A percentile compares a stretch with the other conserved stretches of the same genome.
phyloP scores from a whole-genome alignment of 92 coral and sea anemone species.

The Hydrozoanthus gracilis region DNA sequence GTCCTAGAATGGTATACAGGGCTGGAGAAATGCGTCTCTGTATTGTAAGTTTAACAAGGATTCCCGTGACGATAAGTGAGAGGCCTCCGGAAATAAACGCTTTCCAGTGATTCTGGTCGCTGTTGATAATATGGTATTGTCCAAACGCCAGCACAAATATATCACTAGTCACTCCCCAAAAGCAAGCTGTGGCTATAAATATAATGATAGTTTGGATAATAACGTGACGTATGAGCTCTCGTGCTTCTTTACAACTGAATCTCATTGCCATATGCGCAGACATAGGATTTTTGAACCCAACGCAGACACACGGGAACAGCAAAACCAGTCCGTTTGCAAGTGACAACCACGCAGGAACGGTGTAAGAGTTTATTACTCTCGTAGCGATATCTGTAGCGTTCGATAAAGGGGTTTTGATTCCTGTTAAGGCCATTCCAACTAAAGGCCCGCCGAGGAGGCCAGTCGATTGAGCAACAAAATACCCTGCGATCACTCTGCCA shows the following conservation, averaged over 20 bases:
- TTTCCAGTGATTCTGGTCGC: slow-evolving; percentile 84
- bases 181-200: slow-evolving; percentile 81
- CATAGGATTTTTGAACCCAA: slow-evolving; percentile 92
- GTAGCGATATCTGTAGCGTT: slow-evolving; percentile 41
- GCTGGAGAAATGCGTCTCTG: slow-evolving; percentile 78
- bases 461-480: slow-evolving; percentile 86
- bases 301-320: slow-evolving; percentile 78
- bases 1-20: slow-evolving; percentile 76
- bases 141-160: slow-evolving; percentile 89
- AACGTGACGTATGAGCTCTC: slow-evolving; percentile 73
- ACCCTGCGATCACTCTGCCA: slow-evolving; percentile 85
- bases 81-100: slow-evolving; percentile 85
- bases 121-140: slow-evolving; percentile 78
- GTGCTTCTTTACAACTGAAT: slow-evolving; percentile 89
- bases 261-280: slow-evolving; percentile 96
- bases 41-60: slow-evolving; percentile 68
- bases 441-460: slow-evolving; percentile 92
- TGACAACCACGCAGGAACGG: slow-evolving; percentile 93
- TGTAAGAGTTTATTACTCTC: slow-evolving; percentile 72
- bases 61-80: slow-evolving; percentile 71
- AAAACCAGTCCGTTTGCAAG: slow-evolving; percentile 73
- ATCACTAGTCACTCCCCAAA: slow-evolving; percentile 90
- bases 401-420: slow-evolving; percentile 16
- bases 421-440: slow-evolving; percentile 68
- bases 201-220: slow-evolving; percentile 61